Evolutionary conservation across 2,797 vertebrate genomes (phyloP), one percentile per base, ranked within the genome.

Genomic region (Cheirogaleus major): DNA sequence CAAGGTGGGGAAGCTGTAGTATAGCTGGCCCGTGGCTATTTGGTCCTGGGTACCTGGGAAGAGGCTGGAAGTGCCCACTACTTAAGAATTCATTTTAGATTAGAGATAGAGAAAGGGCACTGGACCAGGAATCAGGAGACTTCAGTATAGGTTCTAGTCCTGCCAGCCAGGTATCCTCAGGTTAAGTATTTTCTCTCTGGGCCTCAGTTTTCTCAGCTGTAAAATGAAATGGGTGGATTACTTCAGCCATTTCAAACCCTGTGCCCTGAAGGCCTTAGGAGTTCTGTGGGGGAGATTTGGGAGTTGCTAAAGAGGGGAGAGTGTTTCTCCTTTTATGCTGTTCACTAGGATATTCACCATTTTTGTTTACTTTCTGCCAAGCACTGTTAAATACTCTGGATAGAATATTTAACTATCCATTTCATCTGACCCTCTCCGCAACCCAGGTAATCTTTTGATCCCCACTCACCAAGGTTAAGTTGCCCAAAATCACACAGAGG

Each of bases 11-110:
- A 59, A 52, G 27, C 23, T 35, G 50, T 43, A 67, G 65, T 20
- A 25, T 52, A 63, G n/a, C 82, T 82, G 67, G 43, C 59, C 48
- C 8, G 12, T 30, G 23, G 32, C 35, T 63, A 7, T 83, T 14
- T 80, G 41, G 52, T n/a, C 30, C 55, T 76, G 27, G 3, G 5
- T 79, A 27, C 41, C 27, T 91, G 63, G 55, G 55, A 83, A 83
- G 50, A 83, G 41, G 63, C 57, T 78, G 11, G 41, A 88, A 73
- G 30, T 95, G 41, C 52, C 55, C 63, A 30, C 55, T 79, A 13
- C 78, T 79, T 93, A 84, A 84, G 61, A 83, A 63, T 91, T 88
- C 17, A 72, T 82, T 90, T 95, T 90, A 76, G 69, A 30, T 35
- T 57, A 27, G 78, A 94, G 70, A 89, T 48, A 76, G 59, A 82